Base-by-base conservation (phyloP, 2,888 invertebrate species). In the Apamea crenata region DNA sequence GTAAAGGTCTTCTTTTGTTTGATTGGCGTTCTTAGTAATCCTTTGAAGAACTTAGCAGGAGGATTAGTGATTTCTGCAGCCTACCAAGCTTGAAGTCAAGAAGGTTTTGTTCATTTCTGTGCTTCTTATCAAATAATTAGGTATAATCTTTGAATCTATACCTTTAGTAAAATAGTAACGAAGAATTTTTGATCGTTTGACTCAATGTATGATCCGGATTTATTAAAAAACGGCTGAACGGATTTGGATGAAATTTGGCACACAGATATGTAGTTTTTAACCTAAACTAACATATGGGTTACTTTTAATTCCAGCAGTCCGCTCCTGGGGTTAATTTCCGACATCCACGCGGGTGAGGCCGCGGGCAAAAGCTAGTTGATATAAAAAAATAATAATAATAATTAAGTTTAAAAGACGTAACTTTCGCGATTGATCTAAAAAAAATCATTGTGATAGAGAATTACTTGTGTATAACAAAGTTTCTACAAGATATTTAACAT, bases 1-100 rank as follows among this genome's bases (percentile, higher is more conserved):
- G 61, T 74, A 74, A n/a, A n/a, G 70, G 44, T 71, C 47, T 74
- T 70, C 40, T 82, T 82, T 72, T 73, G 75, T 81, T 83, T 81
- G 8, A 78, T 68, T 61, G 82, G 56, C 56, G 25, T 56, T 82
- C 59, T 67, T 82, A 67, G 56, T 59, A 12, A 47, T 40, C 16
- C n/a, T 40, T 59, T 56, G 16, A 21, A 47, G 47, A 47, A 82
- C 56, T 75, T 80, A 2, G 56, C 8, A 65, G 40, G 18, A n/a
- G 44, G n/a, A 53, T 80, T 82, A 66, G 29, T 0, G 29, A 36
- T 63, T 6, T 0, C 32, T 36, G 59, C 40, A 77, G 59, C 32
- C 50, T 59, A 40, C 40, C 50, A 44, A 50, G 8, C 18, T 61
- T 29, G 2, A 29, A 29, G 16, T 10, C 10, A 2, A 8, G 21